phyloP scores from a whole-genome alignment of 1,140 invertebrate genomes.

The Wiebesia pumilae region DNA sequence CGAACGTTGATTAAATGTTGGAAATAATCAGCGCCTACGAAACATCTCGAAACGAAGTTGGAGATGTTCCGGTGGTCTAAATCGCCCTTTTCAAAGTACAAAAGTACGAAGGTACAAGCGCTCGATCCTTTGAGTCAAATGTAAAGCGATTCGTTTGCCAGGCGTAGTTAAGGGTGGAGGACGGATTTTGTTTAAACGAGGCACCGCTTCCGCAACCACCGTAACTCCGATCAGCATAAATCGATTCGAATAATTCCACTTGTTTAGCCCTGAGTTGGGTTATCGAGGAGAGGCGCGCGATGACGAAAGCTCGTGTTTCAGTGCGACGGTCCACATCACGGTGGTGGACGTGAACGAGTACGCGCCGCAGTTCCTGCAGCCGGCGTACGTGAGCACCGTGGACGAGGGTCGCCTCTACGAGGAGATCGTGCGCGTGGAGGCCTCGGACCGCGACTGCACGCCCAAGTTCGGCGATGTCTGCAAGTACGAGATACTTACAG shows the following conservation, averaged over 20 bases:
- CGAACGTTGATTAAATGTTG: too few relatives aligned
- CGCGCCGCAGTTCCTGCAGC: constrained; percentile 90
- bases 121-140: too few relatives aligned
- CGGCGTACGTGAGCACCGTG: constrained; percentile 91
- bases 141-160: too few relatives aligned
- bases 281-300: too few relatives aligned
- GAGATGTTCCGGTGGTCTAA: too few relatives aligned
- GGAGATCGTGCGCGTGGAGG: constrained; percentile 92
- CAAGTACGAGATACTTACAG: constrained; percentile 95
- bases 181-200: background rate
- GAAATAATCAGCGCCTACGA: too few relatives aligned
- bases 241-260: constrained; percentile 52
- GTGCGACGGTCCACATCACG: constrained; percentile 94
- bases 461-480: constrained; percentile 94
- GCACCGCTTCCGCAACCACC: too few relatives aligned
- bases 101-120: too few relatives aligned
- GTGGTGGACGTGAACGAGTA: constrained; percentile 97
- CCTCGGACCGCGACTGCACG: constrained; percentile 93
- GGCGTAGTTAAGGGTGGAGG: background rate
- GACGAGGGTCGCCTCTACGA: constrained; percentile 94
- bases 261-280: background rate
- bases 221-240: background rate
- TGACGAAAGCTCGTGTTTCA: constrained; percentile 64
- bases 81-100: too few relatives aligned
- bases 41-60: too few relatives aligned